Evolutionary conservation across 2,888 invertebrate genomes (phyloP), one percentile per base, ranked within the genome.

Genomic region (Lycia hirtaria): DNA sequence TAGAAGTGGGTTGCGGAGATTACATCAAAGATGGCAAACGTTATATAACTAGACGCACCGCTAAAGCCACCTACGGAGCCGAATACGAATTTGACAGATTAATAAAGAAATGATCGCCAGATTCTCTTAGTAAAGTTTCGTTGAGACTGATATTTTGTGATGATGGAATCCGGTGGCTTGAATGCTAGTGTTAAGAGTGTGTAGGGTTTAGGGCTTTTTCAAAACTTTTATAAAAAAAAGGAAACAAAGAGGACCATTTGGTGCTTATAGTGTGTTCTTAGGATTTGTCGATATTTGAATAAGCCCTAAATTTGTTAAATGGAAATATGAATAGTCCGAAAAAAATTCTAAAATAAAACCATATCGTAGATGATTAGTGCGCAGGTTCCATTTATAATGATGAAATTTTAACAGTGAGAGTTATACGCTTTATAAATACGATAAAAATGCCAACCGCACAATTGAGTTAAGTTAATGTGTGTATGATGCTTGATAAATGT

Each of bases 71-170:
- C 1, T 83, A 73, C 20, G 83, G 83, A 24, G 73, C 81, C 7
- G 78, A 85, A 38, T 83, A 78, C 47, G 83, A 87, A 54, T 87
- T 82, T 44, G 80, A 88, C 69, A 85, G 84, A 69, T 75, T 86
- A 82, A 75, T 84, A 78, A 85, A 87, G 62, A 88, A 90, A 88
- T 89, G 87, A 90, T 86, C 85, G 70, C 70, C 72, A 68, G 69
- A 75, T 71, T 77, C 65, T 79, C 81, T 72, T 22, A 48, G 52
- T 68, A 68, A 67, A 76, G 77, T 80, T 83, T 74, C 75, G 73
- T 79, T 85, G 90, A 91, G 90, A 91, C 90, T 91, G 90, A 91
- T 81, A 83, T 77, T 80, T 63, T 88, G 87, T 88, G 85, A 87
- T 86, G 85, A 78, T 81, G 83, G 72, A 67, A 73, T 76, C 71